Percentiles rank a stretch among this genome's conserved stretches.
Conservation (phyloP, 2,888 invertebrate genomes). For the Apotomis betuletana region DNA sequence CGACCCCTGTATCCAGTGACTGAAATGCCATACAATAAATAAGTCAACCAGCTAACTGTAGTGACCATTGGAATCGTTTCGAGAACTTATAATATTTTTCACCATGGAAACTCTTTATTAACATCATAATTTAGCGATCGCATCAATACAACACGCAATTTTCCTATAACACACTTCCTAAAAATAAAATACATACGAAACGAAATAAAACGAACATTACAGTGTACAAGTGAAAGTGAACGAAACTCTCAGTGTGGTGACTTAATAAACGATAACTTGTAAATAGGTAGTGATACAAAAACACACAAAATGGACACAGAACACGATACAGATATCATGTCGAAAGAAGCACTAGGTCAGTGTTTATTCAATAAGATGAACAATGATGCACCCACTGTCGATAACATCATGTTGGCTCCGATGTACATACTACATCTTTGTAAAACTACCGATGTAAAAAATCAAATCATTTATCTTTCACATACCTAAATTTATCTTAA, state of each 20-base stretch:
- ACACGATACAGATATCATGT: constrained; percentile 72
- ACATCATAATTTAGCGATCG: constrained; percentile 6
- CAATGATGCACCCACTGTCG: constrained; percentile 46
- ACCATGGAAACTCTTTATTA: no score
- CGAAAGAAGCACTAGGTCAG: constrained; percentile 78
- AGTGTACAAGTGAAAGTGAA: constrained; percentile 43
- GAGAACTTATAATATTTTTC: no score
- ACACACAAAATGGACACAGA: constrained; percentile 67
- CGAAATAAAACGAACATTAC: constrained; percentile 33
- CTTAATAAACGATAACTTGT: constrained; percentile 43
- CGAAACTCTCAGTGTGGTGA: constrained; percentile 49
- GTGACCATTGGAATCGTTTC: no score
- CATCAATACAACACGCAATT: neutral
- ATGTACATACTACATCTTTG: constrained; percentile 28
- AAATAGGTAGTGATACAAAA: constrained; percentile 50
- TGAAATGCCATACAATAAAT: no score
- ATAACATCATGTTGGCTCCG: constrained; percentile 37
- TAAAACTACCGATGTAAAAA: neutral
- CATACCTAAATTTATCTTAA: no score
- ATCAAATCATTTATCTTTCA: constrained; percentile 16
- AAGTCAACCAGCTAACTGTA: no score
- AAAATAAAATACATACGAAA: constrained; percentile 24
- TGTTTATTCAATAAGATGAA: constrained; percentile 50
- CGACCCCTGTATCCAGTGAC: no score
- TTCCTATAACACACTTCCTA: constrained; percentile 8